These are phyloP conservation scores for Zaprionus inermis DNA, from an alignment of 1,140 invertebrate genomes.

Conservation along the genomic window DNA sequence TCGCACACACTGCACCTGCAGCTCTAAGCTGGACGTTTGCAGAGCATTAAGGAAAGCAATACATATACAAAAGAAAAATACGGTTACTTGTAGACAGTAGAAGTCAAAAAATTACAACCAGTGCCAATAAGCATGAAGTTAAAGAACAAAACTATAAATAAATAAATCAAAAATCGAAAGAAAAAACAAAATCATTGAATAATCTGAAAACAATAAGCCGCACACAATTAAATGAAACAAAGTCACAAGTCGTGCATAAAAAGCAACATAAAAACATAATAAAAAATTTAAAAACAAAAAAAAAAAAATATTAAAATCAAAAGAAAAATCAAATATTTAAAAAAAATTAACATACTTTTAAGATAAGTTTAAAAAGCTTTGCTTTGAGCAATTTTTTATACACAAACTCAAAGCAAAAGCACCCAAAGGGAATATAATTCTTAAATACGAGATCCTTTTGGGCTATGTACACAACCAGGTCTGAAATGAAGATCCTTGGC, in stretches of 20 bases:
- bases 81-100: constrained; percentile 63
- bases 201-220: constrained; percentile 17
- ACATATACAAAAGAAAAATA: constrained; percentile 20
- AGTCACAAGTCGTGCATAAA: constrained; percentile 24
- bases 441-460: not conserved
- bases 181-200: constrained; percentile 18
- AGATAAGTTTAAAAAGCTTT: constrained; percentile 31
- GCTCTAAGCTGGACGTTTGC: constrained; percentile 10
- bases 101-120: constrained; percentile 14
- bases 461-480: constrained; percentile 58
- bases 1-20: constrained; percentile 29
- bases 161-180: constrained; percentile 24
- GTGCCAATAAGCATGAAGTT: constrained; percentile 22
- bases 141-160: constrained; percentile 17
- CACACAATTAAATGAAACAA: constrained; percentile 34
- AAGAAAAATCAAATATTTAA: constrained; percentile 45
- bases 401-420: constrained; percentile 40
- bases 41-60: constrained; percentile 18
- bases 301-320: constrained; percentile 39
- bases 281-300: constrained; percentile 18
- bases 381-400: constrained; percentile 48
- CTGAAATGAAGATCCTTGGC: constrained; percentile 65
- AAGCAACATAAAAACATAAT: constrained; percentile 6
- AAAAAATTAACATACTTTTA: constrained; percentile 26
- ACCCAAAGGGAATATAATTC: not conserved